A percentile compares a stretch with the other conserved stretches of the same genome.
phyloP scores from a whole-genome alignment of 2,113 vertebrate genomes.

The Phrynosoma blainvillii region DNA sequence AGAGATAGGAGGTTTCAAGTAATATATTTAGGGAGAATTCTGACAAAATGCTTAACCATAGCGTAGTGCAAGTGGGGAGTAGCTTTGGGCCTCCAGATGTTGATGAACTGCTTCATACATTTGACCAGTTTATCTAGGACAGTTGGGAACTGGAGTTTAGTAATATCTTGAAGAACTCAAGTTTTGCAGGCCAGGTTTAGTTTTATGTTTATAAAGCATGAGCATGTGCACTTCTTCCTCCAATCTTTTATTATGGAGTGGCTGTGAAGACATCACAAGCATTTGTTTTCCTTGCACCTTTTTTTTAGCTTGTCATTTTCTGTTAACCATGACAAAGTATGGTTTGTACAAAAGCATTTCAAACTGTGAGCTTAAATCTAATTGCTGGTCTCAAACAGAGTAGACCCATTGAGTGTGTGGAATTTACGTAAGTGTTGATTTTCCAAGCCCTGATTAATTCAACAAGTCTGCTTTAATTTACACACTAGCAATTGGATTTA shows the following conservation, averaged over 20 bases:
- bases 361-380: too few relatives aligned
- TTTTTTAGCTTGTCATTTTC: background rate
- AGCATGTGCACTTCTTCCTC: too few relatives aligned
- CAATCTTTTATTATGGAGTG: background rate
- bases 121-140: too few relatives aligned
- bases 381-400: too few relatives aligned
- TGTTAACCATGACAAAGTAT: background rate
- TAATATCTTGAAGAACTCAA: too few relatives aligned
- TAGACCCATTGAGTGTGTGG: too few relatives aligned
- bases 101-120: too few relatives aligned
- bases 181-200: background rate
- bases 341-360: background rate
- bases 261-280: background rate
- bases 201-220: background rate
- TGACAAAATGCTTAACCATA: background rate
- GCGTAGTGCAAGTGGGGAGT: background rate
- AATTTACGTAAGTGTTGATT: too few relatives aligned
- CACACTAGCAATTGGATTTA: too few relatives aligned
- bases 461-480: too few relatives aligned
- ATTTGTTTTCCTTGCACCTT: background rate
- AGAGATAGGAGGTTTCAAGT: background rate
- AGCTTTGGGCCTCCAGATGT: background rate
- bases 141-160: background rate
- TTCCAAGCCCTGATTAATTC: too few relatives aligned
- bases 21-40: background rate